Conservation (phyloP, 2,113 vertebrate genomes). For the Nyctereutes procyonoides region DNA sequence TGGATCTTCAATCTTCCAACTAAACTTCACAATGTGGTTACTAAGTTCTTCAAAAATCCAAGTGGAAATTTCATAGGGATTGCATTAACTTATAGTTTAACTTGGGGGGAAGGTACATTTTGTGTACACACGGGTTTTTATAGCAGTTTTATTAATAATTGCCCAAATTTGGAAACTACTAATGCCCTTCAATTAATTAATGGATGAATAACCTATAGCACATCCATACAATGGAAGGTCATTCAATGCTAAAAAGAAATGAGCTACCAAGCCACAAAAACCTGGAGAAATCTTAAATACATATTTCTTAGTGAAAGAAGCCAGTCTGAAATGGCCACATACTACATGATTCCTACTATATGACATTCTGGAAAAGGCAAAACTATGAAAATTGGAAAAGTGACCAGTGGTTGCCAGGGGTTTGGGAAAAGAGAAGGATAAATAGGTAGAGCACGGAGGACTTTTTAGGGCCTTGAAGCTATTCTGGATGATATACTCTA, state of each 20-base stretch:
- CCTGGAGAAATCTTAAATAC: background rate
- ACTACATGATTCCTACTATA: background rate
- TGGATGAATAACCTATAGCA: background rate
- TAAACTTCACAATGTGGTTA: background rate
- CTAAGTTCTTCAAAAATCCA: background rate
- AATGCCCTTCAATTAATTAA: background rate
- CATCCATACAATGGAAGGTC: background rate
- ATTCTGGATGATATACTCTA: background rate
- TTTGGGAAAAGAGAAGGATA: background rate
- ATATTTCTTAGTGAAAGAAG: background rate
- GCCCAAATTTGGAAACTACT: background rate
- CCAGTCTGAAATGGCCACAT: background rate
- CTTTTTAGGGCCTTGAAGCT: background rate
- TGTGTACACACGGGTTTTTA: background rate
- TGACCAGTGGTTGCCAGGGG: background rate
- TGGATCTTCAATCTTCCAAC: background rate
- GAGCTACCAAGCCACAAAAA: background rate
- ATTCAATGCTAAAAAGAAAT: background rate
- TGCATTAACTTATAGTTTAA: background rate
- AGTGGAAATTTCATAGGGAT: background rate
- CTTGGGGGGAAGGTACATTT: background rate
- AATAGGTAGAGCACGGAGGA: background rate
- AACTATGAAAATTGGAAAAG: background rate
- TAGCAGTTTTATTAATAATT: constrained; percentile 11
- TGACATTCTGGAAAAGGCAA: background rate